Evolutionary conservation across 2,113 vertebrate species (phyloP).

Genomic region (Chaetodon auriga): DNA sequence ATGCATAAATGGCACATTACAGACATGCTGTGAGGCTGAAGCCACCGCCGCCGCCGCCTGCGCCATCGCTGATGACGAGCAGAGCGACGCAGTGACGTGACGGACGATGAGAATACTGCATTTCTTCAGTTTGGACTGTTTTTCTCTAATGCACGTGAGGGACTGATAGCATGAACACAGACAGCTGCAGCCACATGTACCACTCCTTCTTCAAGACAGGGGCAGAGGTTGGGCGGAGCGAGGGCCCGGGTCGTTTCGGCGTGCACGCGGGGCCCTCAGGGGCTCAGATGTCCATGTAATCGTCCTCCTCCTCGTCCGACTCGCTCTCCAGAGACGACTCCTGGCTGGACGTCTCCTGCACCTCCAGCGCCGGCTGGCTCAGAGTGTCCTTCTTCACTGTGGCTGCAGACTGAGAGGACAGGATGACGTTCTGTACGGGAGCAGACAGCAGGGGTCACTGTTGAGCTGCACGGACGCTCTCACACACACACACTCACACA

Average conservation of each 20-base stretch:
- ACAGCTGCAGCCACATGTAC: constrained; percentile 49
- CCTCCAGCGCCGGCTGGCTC: constrained; percentile 95
- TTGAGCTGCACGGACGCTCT: background rate
- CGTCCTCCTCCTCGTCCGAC: constrained; percentile 91
- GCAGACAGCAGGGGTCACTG: constrained; percentile 56
- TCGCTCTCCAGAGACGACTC: constrained; percentile 98
- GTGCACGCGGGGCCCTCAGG: no score
- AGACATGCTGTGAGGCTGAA: constrained; percentile 60
- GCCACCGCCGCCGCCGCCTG: constrained; percentile 35
- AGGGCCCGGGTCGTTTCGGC: background rate
- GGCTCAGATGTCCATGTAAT: constrained; percentile 96
- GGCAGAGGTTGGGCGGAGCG: constrained; percentile 40
- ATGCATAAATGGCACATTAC: constrained; percentile 71
- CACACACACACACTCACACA: no score
- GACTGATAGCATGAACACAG: constrained; percentile 43
- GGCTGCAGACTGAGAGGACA: constrained; percentile 97
- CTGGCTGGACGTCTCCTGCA: constrained; percentile 97
- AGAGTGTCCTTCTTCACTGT: constrained; percentile 97
- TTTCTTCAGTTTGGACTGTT: background rate
- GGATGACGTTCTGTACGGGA: constrained; percentile 92
- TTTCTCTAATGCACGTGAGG: constrained; percentile 31
- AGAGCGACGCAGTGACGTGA: constrained; percentile 21
- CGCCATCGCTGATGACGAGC: background rate
- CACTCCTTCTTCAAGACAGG: constrained; percentile 16
- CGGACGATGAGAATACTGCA: constrained; percentile 46